Conservation (phyloP, 2,888 invertebrate species). For the Elgonia sp. region DNA sequence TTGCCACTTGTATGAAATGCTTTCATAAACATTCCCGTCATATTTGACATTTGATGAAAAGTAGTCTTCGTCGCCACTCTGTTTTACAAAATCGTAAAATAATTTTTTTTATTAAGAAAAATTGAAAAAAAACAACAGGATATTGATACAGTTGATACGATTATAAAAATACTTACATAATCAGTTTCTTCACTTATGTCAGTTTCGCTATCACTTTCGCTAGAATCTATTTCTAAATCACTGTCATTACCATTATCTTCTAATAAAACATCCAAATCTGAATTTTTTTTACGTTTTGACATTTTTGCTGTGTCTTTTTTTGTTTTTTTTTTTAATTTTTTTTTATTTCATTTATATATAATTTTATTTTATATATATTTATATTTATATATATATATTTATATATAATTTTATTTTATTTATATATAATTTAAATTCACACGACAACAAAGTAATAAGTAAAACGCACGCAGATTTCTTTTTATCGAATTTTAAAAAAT, state of each 20-base stretch:
- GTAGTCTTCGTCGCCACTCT: constrained; percentile 35
- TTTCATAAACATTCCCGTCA: constrained; percentile 38
- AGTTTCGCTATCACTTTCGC: constrained; percentile 11
- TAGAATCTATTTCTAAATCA: constrained; percentile 17
- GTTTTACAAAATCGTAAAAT: constrained; percentile 11
- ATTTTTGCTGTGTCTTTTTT: constrained; percentile 20
- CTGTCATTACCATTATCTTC: constrained; percentile 24
- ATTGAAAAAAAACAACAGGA: constrained; percentile 7
- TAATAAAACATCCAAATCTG: constrained; percentile 25
- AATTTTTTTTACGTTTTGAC: constrained; percentile 18
- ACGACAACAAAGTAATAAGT: constrained; percentile 21
- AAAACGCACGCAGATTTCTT: constrained; percentile 23
- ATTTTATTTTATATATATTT: too few relatives aligned
- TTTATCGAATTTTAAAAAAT: constrained; percentile 19
- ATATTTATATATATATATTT: too few relatives aligned
- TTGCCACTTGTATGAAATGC: constrained; percentile 33
- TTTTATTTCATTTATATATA: too few relatives aligned
- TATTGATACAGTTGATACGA: constrained; percentile 8
- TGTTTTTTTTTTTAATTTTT: too few relatives aligned
- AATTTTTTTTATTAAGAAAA: constrained; percentile 1
- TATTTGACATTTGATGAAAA: constrained; percentile 23
- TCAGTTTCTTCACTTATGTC: constrained; percentile 19
- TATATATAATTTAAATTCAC: too few relatives aligned
- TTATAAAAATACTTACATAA: constrained; percentile 18
- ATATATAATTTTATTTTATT: too few relatives aligned